phyloP scores from a whole-genome alignment of 2,113 vertebrate species.

The Beaufortia kweichowensis region DNA sequence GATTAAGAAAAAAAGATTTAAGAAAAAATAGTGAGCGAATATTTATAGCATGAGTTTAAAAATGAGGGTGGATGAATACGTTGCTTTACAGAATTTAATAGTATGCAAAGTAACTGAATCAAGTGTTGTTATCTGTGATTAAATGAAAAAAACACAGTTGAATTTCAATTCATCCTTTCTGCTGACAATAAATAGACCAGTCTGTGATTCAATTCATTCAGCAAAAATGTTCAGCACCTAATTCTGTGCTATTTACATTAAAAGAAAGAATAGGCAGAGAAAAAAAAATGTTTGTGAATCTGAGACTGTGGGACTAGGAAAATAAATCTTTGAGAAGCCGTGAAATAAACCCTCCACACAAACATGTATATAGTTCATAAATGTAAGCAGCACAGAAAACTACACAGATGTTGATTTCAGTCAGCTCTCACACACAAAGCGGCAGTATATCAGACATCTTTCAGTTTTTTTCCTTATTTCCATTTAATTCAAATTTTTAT shows the following conservation, averaged over 20 bases:
- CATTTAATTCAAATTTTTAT: constrained; percentile 73
- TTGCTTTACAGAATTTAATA: constrained; percentile 69
- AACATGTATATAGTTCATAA: constrained; percentile 4
- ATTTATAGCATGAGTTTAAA: constrained; percentile 74
- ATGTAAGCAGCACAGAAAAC: constrained; percentile 8
- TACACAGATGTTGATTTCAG: not conserved
- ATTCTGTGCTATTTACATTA: constrained; percentile 75
- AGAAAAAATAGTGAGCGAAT: constrained; percentile 69
- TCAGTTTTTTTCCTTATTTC: constrained; percentile 61
- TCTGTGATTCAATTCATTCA: constrained; percentile 70
- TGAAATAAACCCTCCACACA: constrained; percentile 12
- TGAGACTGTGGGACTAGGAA: not conserved
- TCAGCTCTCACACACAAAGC: not conserved
- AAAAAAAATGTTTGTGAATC: constrained; percentile 5
- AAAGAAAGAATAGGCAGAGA: constrained; percentile 32
- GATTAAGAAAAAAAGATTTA: constrained; percentile 64
- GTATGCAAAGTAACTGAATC: constrained; percentile 75
- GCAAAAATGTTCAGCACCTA: constrained; percentile 69
- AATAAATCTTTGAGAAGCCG: constrained; percentile 3
- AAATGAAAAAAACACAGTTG: constrained; percentile 66
- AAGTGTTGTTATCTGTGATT: constrained; percentile 74
- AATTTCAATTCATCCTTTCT: constrained; percentile 72
- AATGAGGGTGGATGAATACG: constrained; percentile 71
- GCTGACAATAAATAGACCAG: constrained; percentile 71
- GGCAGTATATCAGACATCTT: constrained; percentile 10